Conservation (phyloP, 2,113 vertebrate species). For the Oplegnathus fasciatus region DNA sequence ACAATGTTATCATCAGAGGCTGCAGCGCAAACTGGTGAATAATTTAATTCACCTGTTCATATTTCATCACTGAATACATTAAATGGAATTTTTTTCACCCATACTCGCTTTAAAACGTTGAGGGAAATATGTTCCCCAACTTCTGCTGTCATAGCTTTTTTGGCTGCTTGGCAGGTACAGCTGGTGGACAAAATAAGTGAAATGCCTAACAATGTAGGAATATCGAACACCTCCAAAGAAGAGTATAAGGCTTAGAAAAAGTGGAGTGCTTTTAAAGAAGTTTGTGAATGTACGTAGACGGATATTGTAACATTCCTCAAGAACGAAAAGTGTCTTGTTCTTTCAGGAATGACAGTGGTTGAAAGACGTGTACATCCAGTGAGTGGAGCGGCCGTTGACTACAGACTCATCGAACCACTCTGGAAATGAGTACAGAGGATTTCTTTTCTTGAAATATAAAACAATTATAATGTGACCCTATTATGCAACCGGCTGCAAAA, state of each 20-base stretch:
- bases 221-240: not conserved
- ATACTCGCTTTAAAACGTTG: constrained; percentile 35
- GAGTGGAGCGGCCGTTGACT: not conserved
- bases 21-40: constrained; percentile 69
- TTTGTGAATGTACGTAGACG: not conserved
- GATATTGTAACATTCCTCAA: not conserved
- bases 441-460: not conserved
- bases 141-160: constrained; percentile 12
- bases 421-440: not conserved
- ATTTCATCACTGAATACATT: constrained; percentile 77
- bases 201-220: not conserved
- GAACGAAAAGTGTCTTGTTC: not conserved
- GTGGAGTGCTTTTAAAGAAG: not conserved
- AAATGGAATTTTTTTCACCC: constrained; percentile 44
- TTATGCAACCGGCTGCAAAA: not conserved
- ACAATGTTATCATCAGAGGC: constrained; percentile 73
- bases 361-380: not conserved
- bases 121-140: constrained; percentile 33
- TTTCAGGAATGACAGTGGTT: constrained; percentile 13
- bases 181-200: constrained; percentile 42
- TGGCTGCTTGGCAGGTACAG: constrained; percentile 30
- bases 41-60: constrained; percentile 79
- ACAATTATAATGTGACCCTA: not conserved
- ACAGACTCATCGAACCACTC: not conserved
- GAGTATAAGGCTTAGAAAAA: not conserved